A percentile compares a stretch with the other conserved stretches of the same genome.
These are phyloP conservation scores for Notechis scutatus DNA, from an alignment of 2,113 vertebrate genomes.

Conservation along the genomic window DNA sequence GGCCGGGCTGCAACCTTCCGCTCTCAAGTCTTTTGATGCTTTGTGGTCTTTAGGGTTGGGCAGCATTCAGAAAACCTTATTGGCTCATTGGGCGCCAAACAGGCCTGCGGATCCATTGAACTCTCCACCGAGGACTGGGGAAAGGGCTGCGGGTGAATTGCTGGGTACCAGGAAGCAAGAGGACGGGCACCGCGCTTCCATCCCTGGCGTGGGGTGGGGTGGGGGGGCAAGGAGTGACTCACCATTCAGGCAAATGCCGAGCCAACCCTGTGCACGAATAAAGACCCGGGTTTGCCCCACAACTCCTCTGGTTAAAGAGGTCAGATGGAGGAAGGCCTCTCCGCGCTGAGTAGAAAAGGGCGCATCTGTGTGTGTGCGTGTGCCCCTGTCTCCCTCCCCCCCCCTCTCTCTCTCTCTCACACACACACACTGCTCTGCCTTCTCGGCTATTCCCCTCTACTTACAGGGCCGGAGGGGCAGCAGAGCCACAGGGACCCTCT, in stretches of 20 bases:
- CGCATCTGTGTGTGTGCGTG: neutral
- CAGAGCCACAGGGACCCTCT: neutral
- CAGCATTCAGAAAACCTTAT: no score
- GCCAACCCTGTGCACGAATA: neutral
- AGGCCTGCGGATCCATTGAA: neutral
- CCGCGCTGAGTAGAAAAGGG: neutral
- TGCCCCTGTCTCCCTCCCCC: no score
- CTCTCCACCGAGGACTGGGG: neutral
- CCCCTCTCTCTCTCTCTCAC: neutral
- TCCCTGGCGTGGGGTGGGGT: neutral
- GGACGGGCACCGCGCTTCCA: neutral
- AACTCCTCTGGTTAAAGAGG: neutral
- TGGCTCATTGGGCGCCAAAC: neutral
- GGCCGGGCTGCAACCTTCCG: neutral
- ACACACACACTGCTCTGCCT: neutral
- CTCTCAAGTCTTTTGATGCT: neutral
- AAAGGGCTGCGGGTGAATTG: neutral
- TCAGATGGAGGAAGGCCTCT: neutral
- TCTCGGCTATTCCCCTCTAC: neutral
- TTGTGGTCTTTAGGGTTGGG: neutral
- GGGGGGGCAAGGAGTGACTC: neutral
- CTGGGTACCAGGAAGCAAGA: neutral
- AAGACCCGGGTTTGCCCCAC: neutral
- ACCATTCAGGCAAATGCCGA: neutral
- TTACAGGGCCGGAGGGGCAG: neutral